Percentiles rank a stretch among this genome's conserved stretches.
Conservation (phyloP, 2,113 vertebrate species). For the Poeciliopsis prolifica region DNA sequence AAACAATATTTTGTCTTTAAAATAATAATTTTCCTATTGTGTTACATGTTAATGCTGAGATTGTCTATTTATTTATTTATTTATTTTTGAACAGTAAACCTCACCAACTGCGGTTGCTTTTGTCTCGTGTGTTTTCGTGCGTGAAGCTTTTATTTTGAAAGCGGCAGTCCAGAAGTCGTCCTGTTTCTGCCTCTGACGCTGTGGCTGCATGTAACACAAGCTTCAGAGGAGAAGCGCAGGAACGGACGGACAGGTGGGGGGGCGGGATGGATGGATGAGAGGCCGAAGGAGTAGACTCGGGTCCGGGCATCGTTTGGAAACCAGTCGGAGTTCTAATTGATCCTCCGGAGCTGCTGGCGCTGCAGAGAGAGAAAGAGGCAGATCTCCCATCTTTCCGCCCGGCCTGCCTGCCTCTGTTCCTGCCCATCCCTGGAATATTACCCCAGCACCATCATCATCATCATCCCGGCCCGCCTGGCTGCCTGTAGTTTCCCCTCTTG, state of each 20-base stretch:
- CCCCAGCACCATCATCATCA: not conserved
- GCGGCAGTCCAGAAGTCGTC: not conserved
- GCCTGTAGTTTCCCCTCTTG: not conserved
- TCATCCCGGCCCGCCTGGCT: not conserved
- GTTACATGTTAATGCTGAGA: no score
- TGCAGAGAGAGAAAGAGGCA: not conserved
- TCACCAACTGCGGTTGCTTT: no score
- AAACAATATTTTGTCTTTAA: no score
- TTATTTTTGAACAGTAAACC: no score
- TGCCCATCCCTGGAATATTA: not conserved
- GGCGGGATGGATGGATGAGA: slow-evolving; percentile 46
- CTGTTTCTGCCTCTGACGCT: not conserved
- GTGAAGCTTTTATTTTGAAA: slow-evolving; percentile 60
- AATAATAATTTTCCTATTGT: no score
- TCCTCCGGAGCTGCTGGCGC: slow-evolving; percentile 16
- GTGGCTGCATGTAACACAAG: not conserved
- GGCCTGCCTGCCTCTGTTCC: slow-evolving; percentile 27
- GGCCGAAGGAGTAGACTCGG: slow-evolving; percentile 40
- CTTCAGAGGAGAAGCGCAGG: slow-evolving; percentile 7
- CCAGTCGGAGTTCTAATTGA: slow-evolving; percentile 34
- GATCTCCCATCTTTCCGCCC: not conserved
- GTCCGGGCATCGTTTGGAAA: slow-evolving; percentile 24
- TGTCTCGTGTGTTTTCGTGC: not conserved
- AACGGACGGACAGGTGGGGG: slow-evolving; percentile 23
- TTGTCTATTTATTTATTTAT: no score